Conservation (phyloP, 2,113 vertebrate species). For the Odontophorus gujanensis region DNA sequence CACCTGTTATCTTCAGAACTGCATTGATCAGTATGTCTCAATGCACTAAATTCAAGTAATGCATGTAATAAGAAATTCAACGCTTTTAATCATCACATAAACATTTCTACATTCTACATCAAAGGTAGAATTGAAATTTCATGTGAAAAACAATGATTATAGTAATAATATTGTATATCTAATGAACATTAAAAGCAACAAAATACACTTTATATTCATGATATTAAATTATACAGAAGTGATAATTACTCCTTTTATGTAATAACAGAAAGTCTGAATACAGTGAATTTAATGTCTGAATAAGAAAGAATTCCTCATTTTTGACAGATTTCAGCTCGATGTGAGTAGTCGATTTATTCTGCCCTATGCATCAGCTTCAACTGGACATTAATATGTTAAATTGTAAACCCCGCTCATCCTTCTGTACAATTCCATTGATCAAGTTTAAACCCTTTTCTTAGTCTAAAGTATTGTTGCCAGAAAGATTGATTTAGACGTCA, state of each 20-base stretch:
- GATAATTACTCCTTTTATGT: not conserved
- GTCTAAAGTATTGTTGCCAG: not conserved
- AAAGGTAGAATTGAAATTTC: not conserved
- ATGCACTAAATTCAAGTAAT: not conserved
- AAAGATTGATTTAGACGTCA: not conserved
- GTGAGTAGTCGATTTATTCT: not conserved
- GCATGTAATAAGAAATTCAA: not conserved
- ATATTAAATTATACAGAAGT: not conserved
- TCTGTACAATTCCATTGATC: not conserved
- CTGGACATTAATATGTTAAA: not conserved
- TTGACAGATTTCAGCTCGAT: not conserved
- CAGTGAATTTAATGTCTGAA: not conserved
- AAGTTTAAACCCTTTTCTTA: not conserved
- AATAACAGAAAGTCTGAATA: not conserved
- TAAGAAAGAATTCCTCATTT: not conserved
- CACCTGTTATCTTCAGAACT: not conserved
- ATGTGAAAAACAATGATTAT: not conserved
- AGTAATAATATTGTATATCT: not conserved
- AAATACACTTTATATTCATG: not conserved
- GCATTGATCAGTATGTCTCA: not conserved
- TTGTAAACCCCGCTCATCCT: not conserved
- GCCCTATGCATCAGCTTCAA: not conserved
- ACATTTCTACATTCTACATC: accelerated
- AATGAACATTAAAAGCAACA: not conserved
- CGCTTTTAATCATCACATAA: not conserved